phyloP scores from a whole-genome alignment of 2,888 invertebrate species.

The Oligia fasciuncula region DNA sequence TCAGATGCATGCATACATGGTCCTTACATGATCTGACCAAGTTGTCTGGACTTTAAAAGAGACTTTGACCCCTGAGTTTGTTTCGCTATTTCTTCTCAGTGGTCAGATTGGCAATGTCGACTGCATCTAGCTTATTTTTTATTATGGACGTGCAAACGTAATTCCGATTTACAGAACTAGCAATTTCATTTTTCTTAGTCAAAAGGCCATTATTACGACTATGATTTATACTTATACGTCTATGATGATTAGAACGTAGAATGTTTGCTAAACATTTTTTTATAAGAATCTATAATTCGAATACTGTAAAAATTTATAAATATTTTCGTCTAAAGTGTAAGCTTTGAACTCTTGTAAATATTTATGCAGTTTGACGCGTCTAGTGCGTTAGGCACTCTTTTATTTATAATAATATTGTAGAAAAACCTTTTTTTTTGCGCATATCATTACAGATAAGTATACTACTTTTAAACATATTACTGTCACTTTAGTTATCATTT shows the following conservation, averaged over 20 bases:
- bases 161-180: neutral
- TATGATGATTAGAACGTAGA: neutral
- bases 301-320: constrained; percentile 31
- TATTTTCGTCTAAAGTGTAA: constrained; percentile 43
- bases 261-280: constrained; percentile 37
- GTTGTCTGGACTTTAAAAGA: neutral
- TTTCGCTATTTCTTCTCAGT: neutral
- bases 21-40: neutral
- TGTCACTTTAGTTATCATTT: neutral
- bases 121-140: neutral
- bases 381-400: neutral
- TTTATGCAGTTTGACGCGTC: constrained; percentile 32
- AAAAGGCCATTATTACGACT: neutral
- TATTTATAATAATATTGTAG: neutral
- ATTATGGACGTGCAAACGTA: neutral
- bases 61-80: neutral
- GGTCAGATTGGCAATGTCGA: neutral
- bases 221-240: no score
- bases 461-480: neutral
- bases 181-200: neutral
- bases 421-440: neutral
- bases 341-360: constrained; percentile 59
- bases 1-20: neutral
- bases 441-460: neutral
- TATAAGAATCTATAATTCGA: neutral